Conservation (phyloP, 2,888 invertebrate species). For the Meiosimyza decipiens region DNA sequence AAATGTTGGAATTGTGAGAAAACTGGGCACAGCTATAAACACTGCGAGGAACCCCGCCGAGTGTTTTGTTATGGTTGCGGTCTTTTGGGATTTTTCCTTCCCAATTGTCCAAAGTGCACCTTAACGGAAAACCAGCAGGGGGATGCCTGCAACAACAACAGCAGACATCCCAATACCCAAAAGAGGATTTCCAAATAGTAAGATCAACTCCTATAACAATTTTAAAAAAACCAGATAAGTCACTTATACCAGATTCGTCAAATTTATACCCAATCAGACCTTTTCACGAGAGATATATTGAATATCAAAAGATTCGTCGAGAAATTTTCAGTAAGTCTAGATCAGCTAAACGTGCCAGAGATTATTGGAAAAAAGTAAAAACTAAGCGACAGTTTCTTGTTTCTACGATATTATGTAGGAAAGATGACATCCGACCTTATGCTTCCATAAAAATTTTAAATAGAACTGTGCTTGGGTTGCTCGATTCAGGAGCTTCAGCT, state of each 20-base stretch:
- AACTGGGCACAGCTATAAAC: constrained; percentile 6
- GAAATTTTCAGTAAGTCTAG: neutral
- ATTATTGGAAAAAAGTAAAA: neutral
- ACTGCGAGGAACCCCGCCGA: neutral
- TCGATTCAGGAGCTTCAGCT: constrained; percentile 12
- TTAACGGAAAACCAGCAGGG: neutral
- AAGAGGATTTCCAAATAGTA: no score
- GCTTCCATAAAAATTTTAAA: neutral
- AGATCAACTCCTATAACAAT: no score
- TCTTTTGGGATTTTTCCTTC: neutral
- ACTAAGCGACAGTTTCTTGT: neutral
- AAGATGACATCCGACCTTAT: neutral
- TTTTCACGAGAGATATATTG: no score
- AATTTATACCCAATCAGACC: no score
- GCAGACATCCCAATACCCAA: neutral
- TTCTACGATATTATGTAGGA: neutral
- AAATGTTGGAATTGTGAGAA: constrained; percentile 23
- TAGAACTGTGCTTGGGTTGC: neutral
- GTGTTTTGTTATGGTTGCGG: constrained; percentile 25
- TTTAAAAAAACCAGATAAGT: no score
- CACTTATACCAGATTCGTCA: no score
- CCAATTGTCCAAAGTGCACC: constrained; percentile 2
- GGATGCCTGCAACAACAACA: constrained; percentile 2
- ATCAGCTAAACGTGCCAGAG: constrained; percentile 4
- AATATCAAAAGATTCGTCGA: neutral